Percentiles rank a stretch among this genome's conserved stretches.
These are phyloP conservation scores for Clistopyga incitator DNA, from an alignment of 2,888 invertebrate genomes.

Conservation along the genomic window DNA sequence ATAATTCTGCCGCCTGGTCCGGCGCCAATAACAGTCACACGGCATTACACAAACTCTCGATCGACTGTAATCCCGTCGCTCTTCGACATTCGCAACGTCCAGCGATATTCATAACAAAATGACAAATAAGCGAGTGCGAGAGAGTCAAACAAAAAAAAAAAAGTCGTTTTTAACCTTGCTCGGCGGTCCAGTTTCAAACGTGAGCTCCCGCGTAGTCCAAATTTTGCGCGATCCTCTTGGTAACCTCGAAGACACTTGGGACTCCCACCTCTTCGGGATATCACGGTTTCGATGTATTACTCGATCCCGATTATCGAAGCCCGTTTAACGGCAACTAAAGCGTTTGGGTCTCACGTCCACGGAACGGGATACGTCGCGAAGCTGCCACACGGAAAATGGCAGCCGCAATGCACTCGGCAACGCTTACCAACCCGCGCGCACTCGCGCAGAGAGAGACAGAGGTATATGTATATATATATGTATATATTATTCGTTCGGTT, in stretches of 20 bases:
- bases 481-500: not conserved
- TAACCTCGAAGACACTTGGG: constrained; percentile 29
- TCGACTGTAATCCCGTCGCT: no score
- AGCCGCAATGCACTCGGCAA: constrained; percentile 78
- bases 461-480: no score
- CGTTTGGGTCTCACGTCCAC: constrained; percentile 29
- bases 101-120: no score
- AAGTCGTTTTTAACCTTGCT: constrained; percentile 79
- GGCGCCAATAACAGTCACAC: not conserved
- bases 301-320: constrained; percentile 20
- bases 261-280: constrained; percentile 17
- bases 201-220: constrained; percentile 72
- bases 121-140: constrained; percentile 15
- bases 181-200: constrained; percentile 81
- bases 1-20: not conserved
- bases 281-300: constrained; percentile 11
- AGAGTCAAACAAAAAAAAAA: constrained; percentile 44
- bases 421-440: constrained; percentile 75
- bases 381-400: constrained; percentile 79
- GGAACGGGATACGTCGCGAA: constrained; percentile 51
- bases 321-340: constrained; percentile 11
- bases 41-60: no score
- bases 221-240: constrained; percentile 61
- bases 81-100: no score
- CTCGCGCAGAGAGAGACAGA: constrained; percentile 22